Evolutionary conservation across 2,113 vertebrate genomes (phyloP).

Genomic region (Potamarius usumacintae): DNA sequence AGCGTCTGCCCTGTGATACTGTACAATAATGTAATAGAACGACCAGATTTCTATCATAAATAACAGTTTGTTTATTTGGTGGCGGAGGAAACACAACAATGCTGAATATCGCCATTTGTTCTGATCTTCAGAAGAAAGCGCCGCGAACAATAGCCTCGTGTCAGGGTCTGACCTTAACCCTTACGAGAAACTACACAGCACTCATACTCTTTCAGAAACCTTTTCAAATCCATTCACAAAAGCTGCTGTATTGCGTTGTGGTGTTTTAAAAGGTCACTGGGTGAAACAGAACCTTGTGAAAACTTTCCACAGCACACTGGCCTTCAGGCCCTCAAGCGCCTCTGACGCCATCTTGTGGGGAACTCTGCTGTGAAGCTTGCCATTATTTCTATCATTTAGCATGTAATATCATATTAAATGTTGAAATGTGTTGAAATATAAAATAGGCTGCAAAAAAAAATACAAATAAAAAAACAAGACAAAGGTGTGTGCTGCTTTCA

Average conservation of each 20-base stretch:
- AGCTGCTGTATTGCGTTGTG: neutral
- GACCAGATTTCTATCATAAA: neutral
- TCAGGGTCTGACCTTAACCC: neutral
- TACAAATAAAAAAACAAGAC: neutral
- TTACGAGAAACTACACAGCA: neutral
- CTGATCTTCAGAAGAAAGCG: neutral
- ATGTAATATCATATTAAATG: neutral
- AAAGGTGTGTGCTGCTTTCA: neutral
- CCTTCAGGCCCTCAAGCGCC: neutral
- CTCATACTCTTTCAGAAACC: neutral
- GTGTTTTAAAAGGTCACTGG: neutral
- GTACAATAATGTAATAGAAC: too few species aligned
- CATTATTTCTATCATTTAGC: neutral
- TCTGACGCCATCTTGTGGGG: conserved; percentile 1
- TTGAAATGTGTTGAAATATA: neutral
- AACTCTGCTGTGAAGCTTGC: neutral
- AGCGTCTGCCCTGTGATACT: too few species aligned
- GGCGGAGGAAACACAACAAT: neutral
- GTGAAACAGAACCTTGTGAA: neutral
- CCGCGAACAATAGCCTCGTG: neutral
- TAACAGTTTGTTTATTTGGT: neutral
- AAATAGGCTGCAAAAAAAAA: neutral
- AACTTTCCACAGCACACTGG: neutral
- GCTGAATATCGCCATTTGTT: neutral
- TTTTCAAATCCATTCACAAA: neutral